Evolutionary conservation across 2,113 vertebrate species (phyloP).

Genomic region (Aspidoscelis tigris): DNA sequence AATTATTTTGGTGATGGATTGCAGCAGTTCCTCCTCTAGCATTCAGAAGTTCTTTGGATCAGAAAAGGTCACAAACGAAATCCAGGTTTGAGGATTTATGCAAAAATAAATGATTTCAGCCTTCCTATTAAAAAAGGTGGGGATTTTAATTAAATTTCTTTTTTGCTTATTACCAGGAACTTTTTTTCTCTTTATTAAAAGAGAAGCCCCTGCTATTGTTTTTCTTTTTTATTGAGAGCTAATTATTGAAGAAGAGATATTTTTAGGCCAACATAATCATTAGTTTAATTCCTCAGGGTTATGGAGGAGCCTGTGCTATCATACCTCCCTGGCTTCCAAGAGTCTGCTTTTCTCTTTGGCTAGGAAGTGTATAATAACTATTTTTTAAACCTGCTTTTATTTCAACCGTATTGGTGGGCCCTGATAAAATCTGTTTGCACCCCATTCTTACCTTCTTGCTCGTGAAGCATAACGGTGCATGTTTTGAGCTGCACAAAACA

Average conservation of each 20-base stretch:
- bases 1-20: background rate
- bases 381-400: background rate
- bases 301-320: too few species aligned
- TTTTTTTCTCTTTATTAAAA: too few species aligned
- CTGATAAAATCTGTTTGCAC: constrained; percentile 1
- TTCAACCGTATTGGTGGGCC: background rate
- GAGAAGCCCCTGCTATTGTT: too few species aligned
- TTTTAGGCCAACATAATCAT: too few species aligned
- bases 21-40: background rate
- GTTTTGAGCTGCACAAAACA: background rate
- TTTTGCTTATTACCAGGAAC: too few species aligned
- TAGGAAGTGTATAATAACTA: background rate
- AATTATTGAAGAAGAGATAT: too few species aligned
- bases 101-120: too few species aligned
- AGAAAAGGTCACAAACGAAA: background rate
- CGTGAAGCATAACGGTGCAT: background rate
- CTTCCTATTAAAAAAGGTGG: too few species aligned
- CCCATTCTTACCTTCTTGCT: background rate
- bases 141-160: too few species aligned
- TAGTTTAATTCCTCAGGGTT: too few species aligned
- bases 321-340: too few species aligned
- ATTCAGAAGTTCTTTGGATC: background rate
- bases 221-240: too few species aligned
- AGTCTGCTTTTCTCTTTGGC: constrained; percentile 1
- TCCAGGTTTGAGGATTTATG: background rate